Evolutionary conservation across 64 coral and sea anemone genomes (phyloP).

Genomic region (Stichodactyla mertensii): DNA sequence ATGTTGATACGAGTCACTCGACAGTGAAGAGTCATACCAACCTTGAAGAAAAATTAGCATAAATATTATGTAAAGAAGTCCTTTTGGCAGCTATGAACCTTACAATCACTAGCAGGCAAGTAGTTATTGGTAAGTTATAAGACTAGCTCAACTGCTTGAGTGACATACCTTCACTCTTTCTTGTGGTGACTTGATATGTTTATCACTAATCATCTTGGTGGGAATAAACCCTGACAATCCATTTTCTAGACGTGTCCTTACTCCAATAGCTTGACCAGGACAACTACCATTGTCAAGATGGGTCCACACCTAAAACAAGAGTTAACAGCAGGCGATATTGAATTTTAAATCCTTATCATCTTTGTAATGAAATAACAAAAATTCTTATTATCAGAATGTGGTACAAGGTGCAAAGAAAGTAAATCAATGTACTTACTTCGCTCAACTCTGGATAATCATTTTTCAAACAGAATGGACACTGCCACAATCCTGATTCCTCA

Average conservation of each 20-base stretch:
- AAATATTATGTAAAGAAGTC: not conserved
- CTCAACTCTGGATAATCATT: conserved; percentile 76
- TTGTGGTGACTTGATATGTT: conserved; percentile 80
- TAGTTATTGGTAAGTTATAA: too few species aligned
- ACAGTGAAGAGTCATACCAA: conserved; percentile 89
- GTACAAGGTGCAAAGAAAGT: too few species aligned
- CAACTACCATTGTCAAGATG: conserved; percentile 97
- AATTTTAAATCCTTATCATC: too few species aligned
- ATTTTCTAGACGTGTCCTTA: conserved; percentile 72
- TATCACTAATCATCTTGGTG: conserved; percentile 98
- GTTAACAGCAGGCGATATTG: not conserved
- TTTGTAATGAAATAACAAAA: too few species aligned
- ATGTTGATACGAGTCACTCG: conserved; percentile 87
- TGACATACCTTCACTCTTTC: conserved; percentile 87
- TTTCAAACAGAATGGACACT: conserved; percentile 93
- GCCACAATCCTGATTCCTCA: conserved; percentile 81
- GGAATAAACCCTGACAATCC: conserved; percentile 91
- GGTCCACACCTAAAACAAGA: conserved; percentile 75
- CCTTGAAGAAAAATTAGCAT: not conserved
- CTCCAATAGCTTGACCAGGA: conserved; percentile 86
- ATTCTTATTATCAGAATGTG: too few species aligned
- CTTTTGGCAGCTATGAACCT: too few species aligned
- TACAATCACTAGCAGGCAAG: too few species aligned
- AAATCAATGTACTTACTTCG: conserved; percentile 38
- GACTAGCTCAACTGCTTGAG: not conserved